phyloP scores from a whole-genome alignment of 2,113 vertebrate genomes.

The Pungitius pungitius region DNA sequence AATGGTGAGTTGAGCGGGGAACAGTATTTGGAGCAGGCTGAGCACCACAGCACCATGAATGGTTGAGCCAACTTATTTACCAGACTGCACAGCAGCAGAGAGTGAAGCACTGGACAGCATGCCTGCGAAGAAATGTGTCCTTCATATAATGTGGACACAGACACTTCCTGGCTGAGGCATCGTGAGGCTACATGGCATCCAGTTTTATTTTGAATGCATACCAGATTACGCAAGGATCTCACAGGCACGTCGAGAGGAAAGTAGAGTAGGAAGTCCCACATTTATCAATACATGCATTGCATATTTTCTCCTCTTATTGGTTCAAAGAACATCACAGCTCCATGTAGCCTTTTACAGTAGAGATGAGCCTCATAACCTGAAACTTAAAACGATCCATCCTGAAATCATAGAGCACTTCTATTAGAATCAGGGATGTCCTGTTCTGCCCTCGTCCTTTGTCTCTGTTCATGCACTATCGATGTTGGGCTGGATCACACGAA shows the following conservation, averaged over 20 bases:
- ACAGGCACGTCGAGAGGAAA: background rate
- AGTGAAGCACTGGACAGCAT: background rate
- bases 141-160: background rate
- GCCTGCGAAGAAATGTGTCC: constrained; percentile 1
- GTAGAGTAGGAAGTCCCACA: constrained; percentile 10
- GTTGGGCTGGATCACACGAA: background rate
- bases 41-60: constrained; percentile 9
- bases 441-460: background rate
- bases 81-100: background rate
- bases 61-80: constrained; percentile 19
- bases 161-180: background rate
- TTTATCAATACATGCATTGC: background rate
- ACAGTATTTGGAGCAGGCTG: constrained; percentile 38
- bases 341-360: background rate
- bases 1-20: constrained; percentile 55
- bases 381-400: background rate
- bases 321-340: background rate
- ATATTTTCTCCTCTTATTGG: background rate
- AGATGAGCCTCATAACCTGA: background rate
- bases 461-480: background rate
- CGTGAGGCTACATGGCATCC: background rate
- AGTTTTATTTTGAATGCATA: constrained; percentile 9
- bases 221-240: background rate
- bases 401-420: background rate
- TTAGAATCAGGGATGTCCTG: background rate